Conservation (phyloP, 2,797 vertebrate genomes). For the Nyctibius grandis region DNA sequence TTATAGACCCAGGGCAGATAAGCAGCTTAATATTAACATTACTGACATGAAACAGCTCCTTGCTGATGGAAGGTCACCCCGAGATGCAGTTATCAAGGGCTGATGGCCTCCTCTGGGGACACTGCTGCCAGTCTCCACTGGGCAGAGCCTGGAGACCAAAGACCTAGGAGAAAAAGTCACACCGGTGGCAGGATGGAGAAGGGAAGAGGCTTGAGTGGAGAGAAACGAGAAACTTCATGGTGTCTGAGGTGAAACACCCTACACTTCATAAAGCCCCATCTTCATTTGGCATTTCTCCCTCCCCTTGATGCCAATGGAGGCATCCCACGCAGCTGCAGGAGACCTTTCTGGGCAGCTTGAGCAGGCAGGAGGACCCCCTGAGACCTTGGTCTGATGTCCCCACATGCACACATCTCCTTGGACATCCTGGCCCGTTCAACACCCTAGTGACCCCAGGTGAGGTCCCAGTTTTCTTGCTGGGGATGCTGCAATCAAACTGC, state of each 20-base stretch:
- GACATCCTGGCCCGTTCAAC: fast-evolving
- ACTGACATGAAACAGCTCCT: not conserved
- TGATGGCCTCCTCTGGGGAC: not conserved
- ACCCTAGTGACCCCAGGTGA: not conserved
- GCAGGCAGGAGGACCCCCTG: not conserved
- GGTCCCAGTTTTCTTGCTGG: not conserved
- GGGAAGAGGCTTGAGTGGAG: not conserved
- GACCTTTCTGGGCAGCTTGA: not conserved
- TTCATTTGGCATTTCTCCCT: not conserved
- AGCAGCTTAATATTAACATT: not conserved
- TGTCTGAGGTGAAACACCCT: fast-evolving
- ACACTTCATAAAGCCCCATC: not conserved
- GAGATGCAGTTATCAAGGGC: fast-evolving
- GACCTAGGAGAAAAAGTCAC: not conserved
- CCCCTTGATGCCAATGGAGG: fast-evolving
- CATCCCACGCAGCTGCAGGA: fast-evolving
- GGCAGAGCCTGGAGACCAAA: not conserved
- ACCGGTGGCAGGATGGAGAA: not conserved
- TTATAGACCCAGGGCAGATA: not conserved
- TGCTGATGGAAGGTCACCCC: not conserved
- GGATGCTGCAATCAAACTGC: too few species aligned
- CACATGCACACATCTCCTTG: fast-evolving
- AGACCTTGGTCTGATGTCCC: not conserved
- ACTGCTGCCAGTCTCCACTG: not conserved
- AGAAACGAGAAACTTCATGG: not conserved